A percentile compares a stretch with the other conserved stretches of the same genome.
phyloP scores from a whole-genome alignment of 1,140 invertebrate genomes.

The Drosophila hydei region DNA sequence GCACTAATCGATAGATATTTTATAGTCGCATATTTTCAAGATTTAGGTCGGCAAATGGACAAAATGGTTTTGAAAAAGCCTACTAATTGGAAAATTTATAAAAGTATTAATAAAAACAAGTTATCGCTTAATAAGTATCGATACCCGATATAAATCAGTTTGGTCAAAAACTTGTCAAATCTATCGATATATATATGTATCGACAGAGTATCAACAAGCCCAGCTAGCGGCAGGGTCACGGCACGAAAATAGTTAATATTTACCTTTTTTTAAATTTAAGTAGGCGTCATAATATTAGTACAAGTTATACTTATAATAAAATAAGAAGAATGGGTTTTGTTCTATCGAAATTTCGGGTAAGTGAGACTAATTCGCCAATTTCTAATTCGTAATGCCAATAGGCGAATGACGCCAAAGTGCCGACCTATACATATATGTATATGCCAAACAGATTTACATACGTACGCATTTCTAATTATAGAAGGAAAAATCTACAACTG shows the following conservation, averaged over 20 bases:
- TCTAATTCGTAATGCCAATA: not conserved
- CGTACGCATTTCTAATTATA: slow-evolving; percentile 85
- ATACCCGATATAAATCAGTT: not conserved
- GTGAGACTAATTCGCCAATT: slow-evolving; percentile 9
- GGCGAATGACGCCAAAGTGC: slow-evolving; percentile 22
- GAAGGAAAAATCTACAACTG: slow-evolving; percentile 92
- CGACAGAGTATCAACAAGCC: slow-evolving; percentile 31
- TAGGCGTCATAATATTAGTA: slow-evolving; percentile 21
- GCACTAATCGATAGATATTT: not conserved
- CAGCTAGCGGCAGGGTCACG: slow-evolving; percentile 36
- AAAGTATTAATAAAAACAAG: not conserved
- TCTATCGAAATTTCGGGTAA: slow-evolving; percentile 61
- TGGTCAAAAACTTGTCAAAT: not conserved
- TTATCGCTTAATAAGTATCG: not conserved
- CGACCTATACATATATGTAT: slow-evolving; percentile 12
- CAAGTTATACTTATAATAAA: slow-evolving; percentile 5
- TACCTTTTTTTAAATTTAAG: slow-evolving; percentile 49
- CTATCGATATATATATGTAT: slow-evolving; percentile 12
- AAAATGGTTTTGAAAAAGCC: not conserved
- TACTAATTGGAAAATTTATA: not conserved
- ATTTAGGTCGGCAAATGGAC: not conserved
- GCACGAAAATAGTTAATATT: slow-evolving; percentile 45
- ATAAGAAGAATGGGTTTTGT: slow-evolving; percentile 48
- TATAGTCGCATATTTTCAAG: not conserved
- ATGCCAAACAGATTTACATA: slow-evolving; percentile 35